phyloP scores from a whole-genome alignment of 2,888 invertebrate species.

The Himalopsyche japonica region DNA sequence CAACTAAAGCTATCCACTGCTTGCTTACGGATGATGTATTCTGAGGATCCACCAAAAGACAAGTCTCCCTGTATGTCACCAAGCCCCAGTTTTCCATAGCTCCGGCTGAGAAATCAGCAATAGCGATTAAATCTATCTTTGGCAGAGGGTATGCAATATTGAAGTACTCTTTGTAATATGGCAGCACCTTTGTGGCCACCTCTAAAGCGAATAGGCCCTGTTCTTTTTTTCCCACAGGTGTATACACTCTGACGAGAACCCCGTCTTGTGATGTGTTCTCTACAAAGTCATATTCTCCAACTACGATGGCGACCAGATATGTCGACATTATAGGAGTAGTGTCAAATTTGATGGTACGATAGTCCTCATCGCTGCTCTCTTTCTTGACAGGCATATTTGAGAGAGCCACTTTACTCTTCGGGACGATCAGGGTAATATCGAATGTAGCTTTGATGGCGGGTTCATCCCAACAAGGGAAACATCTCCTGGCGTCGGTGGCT shows the following conservation, averaged over 20 bases:
- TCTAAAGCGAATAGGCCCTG: constrained; percentile 91
- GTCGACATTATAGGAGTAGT: constrained; percentile 94
- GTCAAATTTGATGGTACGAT: constrained; percentile 70
- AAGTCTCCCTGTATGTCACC: constrained; percentile 91
- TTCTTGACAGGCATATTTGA: constrained; percentile 86
- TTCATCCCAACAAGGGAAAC: constrained; percentile 98
- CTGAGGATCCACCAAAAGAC: constrained; percentile 85
- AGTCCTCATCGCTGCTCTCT: constrained; percentile 53
- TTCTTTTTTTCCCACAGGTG: constrained; percentile 87
- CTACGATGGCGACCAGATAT: constrained; percentile 90
- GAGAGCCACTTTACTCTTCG: constrained; percentile 79
- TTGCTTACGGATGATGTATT: constrained; percentile 84
- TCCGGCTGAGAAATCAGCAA: constrained; percentile 92
- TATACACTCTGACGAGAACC: constrained; percentile 79
- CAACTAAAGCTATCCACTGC: constrained; percentile 86
- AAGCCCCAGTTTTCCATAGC: constrained; percentile 99
- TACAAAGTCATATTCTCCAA: constrained; percentile 94
- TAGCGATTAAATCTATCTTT: constrained; percentile 95
- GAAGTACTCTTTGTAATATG: constrained; percentile 95
- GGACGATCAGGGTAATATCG: constrained; percentile 83
- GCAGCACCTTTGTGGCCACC: constrained; percentile 88
- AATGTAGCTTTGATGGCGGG: constrained; percentile 95
- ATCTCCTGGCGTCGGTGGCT: constrained; percentile 85
- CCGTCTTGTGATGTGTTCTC: constrained; percentile 84
- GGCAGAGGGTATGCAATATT: constrained; percentile 93